These are phyloP conservation scores for Masticophis lateralis DNA, from an alignment of 2,797 vertebrate species.

Conservation along the genomic window DNA sequence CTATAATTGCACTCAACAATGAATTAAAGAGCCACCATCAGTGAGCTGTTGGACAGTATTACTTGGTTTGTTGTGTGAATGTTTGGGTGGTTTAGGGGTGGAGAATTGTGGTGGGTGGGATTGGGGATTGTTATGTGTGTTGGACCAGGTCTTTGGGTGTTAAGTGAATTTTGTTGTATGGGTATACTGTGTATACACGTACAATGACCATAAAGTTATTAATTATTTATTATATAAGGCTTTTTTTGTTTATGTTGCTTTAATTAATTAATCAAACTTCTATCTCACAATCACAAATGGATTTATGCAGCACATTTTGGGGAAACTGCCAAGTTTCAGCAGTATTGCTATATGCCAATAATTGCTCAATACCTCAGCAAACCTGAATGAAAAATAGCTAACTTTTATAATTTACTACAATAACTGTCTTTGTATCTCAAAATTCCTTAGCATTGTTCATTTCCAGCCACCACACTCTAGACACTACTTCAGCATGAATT, in stretches of 20 bases:
- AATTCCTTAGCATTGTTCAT: not conserved
- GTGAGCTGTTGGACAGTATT: too few relatives aligned
- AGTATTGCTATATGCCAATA: not conserved
- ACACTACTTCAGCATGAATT: not conserved
- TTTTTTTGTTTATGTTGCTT: not conserved
- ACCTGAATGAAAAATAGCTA: not conserved
- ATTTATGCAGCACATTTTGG: not conserved
- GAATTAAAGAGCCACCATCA: too few relatives aligned
- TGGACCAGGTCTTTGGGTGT: too few relatives aligned
- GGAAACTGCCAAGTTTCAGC: not conserved
- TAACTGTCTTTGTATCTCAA: not conserved
- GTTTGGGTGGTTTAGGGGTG: too few relatives aligned
- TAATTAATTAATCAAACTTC: not conserved
- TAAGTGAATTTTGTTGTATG: too few relatives aligned
- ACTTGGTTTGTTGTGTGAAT: too few relatives aligned
- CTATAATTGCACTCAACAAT: too few relatives aligned
- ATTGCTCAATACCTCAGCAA: not conserved
- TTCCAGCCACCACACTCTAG: not conserved
- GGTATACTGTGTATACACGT: too few relatives aligned
- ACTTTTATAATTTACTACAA: not conserved
- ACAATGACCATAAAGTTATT: too few relatives aligned
- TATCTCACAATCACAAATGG: not conserved
- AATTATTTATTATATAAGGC: not conserved
- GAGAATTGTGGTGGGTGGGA: too few relatives aligned
- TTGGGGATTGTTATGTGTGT: too few relatives aligned